A percentile compares a stretch with the other conserved stretches of the same genome.
These are phyloP conservation scores for Antheraea yamamai DNA, from an alignment of 2,888 invertebrate genomes.

Conservation along the genomic window DNA sequence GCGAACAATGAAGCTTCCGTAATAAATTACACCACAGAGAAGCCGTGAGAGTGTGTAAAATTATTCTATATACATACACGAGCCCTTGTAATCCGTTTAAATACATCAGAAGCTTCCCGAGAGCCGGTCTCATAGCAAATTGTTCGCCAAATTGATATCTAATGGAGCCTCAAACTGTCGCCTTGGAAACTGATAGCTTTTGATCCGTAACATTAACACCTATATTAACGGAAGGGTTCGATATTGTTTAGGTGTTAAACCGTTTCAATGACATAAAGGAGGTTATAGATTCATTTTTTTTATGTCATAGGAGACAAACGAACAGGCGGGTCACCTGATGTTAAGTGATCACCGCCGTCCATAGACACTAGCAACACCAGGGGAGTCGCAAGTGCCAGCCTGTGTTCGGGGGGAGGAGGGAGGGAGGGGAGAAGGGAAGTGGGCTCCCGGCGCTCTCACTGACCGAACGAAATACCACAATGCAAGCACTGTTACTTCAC, in stretches of 20 bases:
- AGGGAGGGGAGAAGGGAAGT: too few species aligned
- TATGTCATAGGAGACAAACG: too few species aligned
- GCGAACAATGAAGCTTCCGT: neutral
- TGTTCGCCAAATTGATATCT: conserved; percentile 25
- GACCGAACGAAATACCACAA: too few species aligned
- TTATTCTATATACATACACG: neutral
- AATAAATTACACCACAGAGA: neutral
- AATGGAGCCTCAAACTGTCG: conserved; percentile 22
- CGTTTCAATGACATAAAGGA: too few species aligned
- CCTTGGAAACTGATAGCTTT: conserved; percentile 9
- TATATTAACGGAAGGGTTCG: neutral
- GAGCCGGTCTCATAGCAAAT: conserved; percentile 22
- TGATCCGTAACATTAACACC: conserved; percentile 1
- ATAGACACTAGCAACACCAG: too few species aligned
- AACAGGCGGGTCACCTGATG: too few species aligned
- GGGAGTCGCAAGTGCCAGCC: too few species aligned
- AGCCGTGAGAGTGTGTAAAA: neutral
- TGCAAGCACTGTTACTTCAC: too few species aligned
- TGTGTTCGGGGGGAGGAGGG: too few species aligned
- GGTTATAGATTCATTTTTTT: too few species aligned
- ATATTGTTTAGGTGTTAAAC: neutral
- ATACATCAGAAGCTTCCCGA: conserved; percentile 18
- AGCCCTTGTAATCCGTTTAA: conserved; percentile 18
- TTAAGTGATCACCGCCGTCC: too few species aligned
- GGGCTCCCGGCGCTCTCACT: too few species aligned